Percentiles rank a stretch among this genome's conserved stretches.
These are phyloP conservation scores for Champsocephalus gunnari DNA, from an alignment of 2,797 vertebrate species.

Conservation along the genomic window DNA sequence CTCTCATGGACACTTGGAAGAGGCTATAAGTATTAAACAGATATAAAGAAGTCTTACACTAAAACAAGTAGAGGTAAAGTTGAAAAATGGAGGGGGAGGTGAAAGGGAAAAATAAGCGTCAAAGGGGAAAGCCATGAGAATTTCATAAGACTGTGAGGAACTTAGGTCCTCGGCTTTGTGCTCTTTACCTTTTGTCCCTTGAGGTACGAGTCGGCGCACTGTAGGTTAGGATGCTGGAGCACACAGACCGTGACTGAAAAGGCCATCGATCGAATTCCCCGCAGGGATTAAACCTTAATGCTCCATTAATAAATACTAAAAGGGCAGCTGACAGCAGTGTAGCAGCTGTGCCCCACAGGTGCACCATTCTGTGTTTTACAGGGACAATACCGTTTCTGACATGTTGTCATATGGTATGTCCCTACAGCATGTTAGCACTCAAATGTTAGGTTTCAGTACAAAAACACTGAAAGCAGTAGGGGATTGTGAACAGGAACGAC, in stretches of 20 bases:
- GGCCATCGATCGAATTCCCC: slow-evolving; percentile 38
- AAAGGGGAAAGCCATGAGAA: slow-evolving; percentile 13
- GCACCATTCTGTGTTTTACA: not conserved
- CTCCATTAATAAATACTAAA: slow-evolving; percentile 49
- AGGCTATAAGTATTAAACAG: not conserved
- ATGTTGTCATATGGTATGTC: not conserved
- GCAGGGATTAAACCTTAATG: slow-evolving; percentile 28
- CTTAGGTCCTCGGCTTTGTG: slow-evolving; percentile 18
- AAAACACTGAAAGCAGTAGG: not conserved
- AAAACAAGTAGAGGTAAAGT: not conserved
- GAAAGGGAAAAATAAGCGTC: not conserved
- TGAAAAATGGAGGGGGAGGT: not conserved
- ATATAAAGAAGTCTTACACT: not conserved
- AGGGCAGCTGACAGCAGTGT: slow-evolving; percentile 19
- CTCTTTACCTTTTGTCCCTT: slow-evolving; percentile 28
- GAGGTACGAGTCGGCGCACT: slow-evolving; percentile 23
- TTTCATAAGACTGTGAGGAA: slow-evolving; percentile 21
- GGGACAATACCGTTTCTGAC: slow-evolving; percentile 11
- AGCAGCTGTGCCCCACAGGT: slow-evolving; percentile 10
- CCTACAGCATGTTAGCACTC: not conserved
- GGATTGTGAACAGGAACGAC: too few relatives aligned
- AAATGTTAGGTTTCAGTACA: not conserved
- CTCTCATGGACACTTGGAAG: not conserved
- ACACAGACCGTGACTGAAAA: slow-evolving; percentile 33
- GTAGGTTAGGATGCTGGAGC: slow-evolving; percentile 3